Conservation (phyloP, 2,113 vertebrate species). For the Lampris megalopsis region DNA sequence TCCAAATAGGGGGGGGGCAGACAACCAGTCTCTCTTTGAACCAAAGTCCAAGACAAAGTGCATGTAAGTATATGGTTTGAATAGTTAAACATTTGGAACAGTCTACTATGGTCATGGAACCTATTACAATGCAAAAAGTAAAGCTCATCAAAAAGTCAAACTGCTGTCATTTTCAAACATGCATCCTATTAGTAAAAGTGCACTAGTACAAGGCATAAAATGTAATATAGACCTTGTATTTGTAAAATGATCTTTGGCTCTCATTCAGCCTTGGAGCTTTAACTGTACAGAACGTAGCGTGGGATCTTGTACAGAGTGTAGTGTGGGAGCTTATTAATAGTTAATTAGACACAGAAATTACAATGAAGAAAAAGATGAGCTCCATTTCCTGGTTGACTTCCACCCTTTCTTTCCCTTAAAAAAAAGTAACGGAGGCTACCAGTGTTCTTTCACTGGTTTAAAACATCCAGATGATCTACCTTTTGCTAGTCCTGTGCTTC, state of each 20-base stretch:
- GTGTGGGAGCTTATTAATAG: no score
- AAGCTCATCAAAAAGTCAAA: conserved; percentile 32
- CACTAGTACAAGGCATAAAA: conserved; percentile 31
- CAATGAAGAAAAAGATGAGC: conserved; percentile 29
- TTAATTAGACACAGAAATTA: conserved; percentile 44
- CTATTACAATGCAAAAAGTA: conserved; percentile 49
- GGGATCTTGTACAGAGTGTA: conserved; percentile 17
- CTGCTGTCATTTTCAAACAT: conserved; percentile 35
- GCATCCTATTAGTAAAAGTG: conserved; percentile 28
- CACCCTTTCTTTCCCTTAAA: conserved; percentile 25
- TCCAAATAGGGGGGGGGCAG: conserved; percentile 36
- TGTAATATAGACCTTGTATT: conserved; percentile 9
- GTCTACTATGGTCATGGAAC: conserved; percentile 31
- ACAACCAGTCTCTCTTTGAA: conserved; percentile 45
- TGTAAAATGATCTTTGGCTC: conserved; percentile 23
- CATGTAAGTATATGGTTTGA: conserved; percentile 56
- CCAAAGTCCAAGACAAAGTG: conserved; percentile 54
- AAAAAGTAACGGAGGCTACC: conserved; percentile 23
- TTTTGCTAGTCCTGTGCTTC: conserved; percentile 37
- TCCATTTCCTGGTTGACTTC: conserved; percentile 44
- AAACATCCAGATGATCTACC: conserved; percentile 15
- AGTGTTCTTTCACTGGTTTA: conserved; percentile 11
- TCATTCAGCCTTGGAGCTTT: conserved; percentile 7
- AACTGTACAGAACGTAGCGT: background rate
- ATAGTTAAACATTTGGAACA: conserved; percentile 54